Base-by-base conservation (phyloP, 2,113 vertebrate species). In the Strix aluco region DNA sequence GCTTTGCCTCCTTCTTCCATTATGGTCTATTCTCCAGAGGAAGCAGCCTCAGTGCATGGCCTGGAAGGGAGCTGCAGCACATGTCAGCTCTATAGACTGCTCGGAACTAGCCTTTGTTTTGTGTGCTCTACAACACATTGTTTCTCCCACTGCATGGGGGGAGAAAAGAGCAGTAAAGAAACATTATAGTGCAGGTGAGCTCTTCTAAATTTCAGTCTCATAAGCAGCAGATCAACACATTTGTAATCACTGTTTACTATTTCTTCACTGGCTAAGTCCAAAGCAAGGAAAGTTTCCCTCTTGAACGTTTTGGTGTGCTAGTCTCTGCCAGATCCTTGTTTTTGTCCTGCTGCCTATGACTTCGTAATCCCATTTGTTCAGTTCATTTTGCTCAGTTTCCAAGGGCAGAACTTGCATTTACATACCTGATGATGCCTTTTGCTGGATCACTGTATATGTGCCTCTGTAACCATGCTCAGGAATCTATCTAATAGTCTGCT, bases 1-100 rank as follows among this genome's bases (percentile, higher is more conserved):
- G 34, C 10, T 46, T 69, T 58, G 42, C 22, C 17, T 88, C 18
- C 34, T 88, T 49, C 81, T 75, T 29, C 34, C 10, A 2, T 25
- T 15, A 5, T 17, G 16, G 5, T 5, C 0, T 13, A 5, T 34
- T 36, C 3, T 69, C 9, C 40, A 8, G 65, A 26, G n/a, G 19
- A 63, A 80, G 15, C 23, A 52, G 10, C 46, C 15, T 15, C 63
- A 10, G 18, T 6, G 10, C 34, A 1, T 1, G 26, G 25, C 32
- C n/a, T 51, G 11, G 54, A 29, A 59, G 46, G 55, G 72, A 65
- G 22, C 44, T 38, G 61, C 62, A 86, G 12, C 40, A 18, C 1
- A 0, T 3, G 5, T 4, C 27, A 27, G 5, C 29, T 51, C 17
- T 58, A 1, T 4, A 21, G 17, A 47, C 40, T 57, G 25, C 51